Percentiles rank a stretch among this genome's conserved stretches.
Conservation (phyloP, 2,797 vertebrate genomes). For the Microctenopoma lineatum region DNA sequence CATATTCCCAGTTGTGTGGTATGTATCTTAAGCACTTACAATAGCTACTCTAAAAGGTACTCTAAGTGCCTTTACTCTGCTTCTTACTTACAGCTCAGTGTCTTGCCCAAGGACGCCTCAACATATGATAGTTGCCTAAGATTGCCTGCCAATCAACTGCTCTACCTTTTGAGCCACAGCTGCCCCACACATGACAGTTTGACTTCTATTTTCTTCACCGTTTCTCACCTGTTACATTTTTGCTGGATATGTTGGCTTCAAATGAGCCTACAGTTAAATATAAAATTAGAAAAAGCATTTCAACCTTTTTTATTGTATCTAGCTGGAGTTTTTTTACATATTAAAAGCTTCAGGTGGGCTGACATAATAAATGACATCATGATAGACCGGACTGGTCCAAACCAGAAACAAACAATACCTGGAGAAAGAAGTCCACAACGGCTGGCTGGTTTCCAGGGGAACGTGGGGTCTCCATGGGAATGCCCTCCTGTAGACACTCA, state of each 20-base stretch:
- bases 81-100: too few species aligned
- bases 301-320: not conserved
- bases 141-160: too few species aligned
- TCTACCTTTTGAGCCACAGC: too few species aligned
- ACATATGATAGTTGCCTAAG: too few species aligned
- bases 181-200: too few species aligned
- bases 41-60: too few species aligned
- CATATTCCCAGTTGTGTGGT: too few species aligned
- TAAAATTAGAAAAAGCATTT: not conserved
- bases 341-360: not conserved
- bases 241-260: not conserved
- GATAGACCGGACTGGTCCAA: conserved; percentile 22
- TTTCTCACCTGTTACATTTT: not conserved
- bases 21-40: too few species aligned
- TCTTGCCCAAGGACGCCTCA: too few species aligned
- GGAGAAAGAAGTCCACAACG: conserved; percentile 94
- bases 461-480: conserved; percentile 90
- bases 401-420: conserved; percentile 86
- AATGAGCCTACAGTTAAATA: not conserved
- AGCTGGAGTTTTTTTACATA: not conserved
- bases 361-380: conserved; percentile 1
- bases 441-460: conserved; percentile 87
- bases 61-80: too few species aligned
- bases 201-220: not conserved
- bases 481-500: conserved; percentile 94